Evolutionary conservation across 1,140 invertebrate genomes (phyloP).

Genomic region (Apis dorsata): DNA sequence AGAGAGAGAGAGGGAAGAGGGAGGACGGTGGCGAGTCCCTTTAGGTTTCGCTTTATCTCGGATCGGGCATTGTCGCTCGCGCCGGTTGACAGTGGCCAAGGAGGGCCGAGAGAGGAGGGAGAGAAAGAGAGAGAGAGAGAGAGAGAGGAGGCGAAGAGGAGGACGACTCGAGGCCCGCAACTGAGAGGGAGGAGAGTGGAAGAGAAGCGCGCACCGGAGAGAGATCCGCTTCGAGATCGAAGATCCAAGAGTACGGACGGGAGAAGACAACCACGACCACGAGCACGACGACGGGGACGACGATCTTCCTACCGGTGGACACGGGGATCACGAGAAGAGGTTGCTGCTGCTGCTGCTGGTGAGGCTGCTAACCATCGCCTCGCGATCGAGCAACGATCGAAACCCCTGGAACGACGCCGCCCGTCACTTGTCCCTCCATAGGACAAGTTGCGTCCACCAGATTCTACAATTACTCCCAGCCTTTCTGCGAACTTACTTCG

Average conservation of each 20-base stretch:
- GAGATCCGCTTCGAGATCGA: slow-evolving; percentile 59
- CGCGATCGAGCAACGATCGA: slow-evolving; percentile 59
- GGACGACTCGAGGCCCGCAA: background rate
- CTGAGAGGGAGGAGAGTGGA: background rate
- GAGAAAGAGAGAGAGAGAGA: background rate
- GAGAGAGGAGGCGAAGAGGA: slow-evolving; percentile 32
- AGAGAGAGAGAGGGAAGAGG: no score
- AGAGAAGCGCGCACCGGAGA: slow-evolving; percentile 53
- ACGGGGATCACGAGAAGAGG: slow-evolving; percentile 45
- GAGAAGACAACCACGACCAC: no score
- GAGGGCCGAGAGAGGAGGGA: slow-evolving; percentile 18
- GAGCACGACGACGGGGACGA: background rate
- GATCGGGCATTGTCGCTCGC: slow-evolving; percentile 78
- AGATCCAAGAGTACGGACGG: background rate
- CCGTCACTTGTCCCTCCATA: slow-evolving; percentile 68
- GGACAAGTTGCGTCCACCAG: slow-evolving; percentile 77
- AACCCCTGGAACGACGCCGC: slow-evolving; percentile 63
- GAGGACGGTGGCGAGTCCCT: slow-evolving; percentile 42
- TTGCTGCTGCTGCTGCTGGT: background rate
- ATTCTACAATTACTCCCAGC: slow-evolving; percentile 78
- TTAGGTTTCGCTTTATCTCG: slow-evolving; percentile 72
- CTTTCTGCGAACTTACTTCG: slow-evolving; percentile 75
- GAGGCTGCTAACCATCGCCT: background rate
- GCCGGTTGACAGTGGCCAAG: slow-evolving; percentile 72
- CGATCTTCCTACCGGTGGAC: slow-evolving; percentile 22